A percentile compares a stretch with the other conserved stretches of the same genome.
Conservation (phyloP, 53 echinoderm and acorn worm genomes). For the Glandiceps talaboti region DNA sequence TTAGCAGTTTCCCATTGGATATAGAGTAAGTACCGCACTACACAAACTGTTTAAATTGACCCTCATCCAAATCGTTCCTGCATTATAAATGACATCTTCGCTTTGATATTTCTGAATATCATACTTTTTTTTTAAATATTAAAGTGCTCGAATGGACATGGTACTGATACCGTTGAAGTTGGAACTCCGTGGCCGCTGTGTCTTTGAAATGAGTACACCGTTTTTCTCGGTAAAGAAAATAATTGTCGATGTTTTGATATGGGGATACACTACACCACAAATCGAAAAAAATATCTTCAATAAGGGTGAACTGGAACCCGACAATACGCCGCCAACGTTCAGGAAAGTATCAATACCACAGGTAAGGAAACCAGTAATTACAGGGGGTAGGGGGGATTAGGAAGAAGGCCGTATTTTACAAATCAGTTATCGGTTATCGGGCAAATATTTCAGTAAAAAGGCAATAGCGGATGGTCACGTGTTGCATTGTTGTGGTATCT, state of each 20-base stretch:
- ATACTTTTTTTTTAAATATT: too few relatives aligned
- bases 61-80: too few relatives aligned
- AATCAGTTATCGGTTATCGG: too few relatives aligned
- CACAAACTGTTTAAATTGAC: background rate
- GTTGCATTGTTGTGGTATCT: too few relatives aligned
- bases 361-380: too few relatives aligned
- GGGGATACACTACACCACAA: conserved; percentile 8
- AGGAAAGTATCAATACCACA: background rate
- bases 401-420: too few relatives aligned
- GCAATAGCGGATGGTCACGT: too few relatives aligned
- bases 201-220: background rate
- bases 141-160: background rate
- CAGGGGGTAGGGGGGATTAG: too few relatives aligned
- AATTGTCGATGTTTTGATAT: background rate
- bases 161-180: background rate
- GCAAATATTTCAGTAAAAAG: too few relatives aligned
- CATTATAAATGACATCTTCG: too few relatives aligned
- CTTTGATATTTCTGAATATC: too few relatives aligned
- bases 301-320: conserved; percentile 14
- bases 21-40: background rate
- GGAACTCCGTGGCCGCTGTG: background rate
- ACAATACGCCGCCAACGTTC: conserved; percentile 20
- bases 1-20: background rate
- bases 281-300: conserved; percentile 23
- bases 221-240: background rate